Percentiles rank a stretch among this genome's conserved stretches.
Conservation (phyloP, 2,113 vertebrate species). For the Centropus bengalensis region DNA sequence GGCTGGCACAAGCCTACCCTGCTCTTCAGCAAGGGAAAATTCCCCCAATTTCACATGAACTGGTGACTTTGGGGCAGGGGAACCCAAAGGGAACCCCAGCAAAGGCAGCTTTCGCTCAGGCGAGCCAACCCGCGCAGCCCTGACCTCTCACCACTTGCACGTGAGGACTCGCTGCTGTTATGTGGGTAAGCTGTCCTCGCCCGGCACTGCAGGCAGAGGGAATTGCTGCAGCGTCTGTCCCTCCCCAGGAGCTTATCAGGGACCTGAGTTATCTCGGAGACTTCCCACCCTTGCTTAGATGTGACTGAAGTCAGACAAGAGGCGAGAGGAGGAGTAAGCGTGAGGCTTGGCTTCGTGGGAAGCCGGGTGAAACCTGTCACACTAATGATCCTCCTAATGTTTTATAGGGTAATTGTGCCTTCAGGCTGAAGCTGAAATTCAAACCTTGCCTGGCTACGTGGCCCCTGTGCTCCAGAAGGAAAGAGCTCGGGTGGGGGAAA, state of each 20-base stretch:
- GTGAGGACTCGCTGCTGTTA: neutral
- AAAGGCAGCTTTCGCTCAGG: neutral
- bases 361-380: neutral
- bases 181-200: neutral
- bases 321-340: neutral
- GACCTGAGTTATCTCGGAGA: neutral
- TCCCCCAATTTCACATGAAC: neutral
- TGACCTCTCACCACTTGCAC: neutral
- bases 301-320: conserved; percentile 27
- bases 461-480: neutral
- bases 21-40: neutral
- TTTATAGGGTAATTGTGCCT: neutral
- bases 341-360: neutral
- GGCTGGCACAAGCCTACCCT: neutral
- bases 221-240: neutral
- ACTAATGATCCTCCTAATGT: neutral
- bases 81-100: neutral
- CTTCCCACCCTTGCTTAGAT: conserved; percentile 42
- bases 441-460: neutral
- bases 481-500: neutral
- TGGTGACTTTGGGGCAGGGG: neutral
- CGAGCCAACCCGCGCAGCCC: neutral
- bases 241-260: conserved; percentile 12
- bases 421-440: neutral
- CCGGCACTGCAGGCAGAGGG: neutral